Evolutionary conservation across 2,113 vertebrate genomes (phyloP).

Genomic region (Tragelaphus scriptus): DNA sequence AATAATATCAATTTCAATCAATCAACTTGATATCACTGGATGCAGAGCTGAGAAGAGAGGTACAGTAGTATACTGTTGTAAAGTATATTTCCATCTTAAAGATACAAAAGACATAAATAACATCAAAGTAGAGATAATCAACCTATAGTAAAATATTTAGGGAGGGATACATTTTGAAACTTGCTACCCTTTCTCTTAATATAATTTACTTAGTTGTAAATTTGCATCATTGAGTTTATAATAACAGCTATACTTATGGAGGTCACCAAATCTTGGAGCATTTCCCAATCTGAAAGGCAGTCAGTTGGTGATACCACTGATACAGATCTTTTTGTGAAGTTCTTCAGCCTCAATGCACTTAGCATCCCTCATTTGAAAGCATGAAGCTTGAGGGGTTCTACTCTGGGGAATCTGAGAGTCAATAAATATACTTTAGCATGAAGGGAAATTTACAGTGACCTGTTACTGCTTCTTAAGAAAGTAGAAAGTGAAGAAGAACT

Average conservation of each 20-base stretch:
- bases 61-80: rapidly evolving
- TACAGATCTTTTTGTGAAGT: background rate
- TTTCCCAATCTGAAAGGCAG: rapidly evolving
- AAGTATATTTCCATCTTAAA: background rate
- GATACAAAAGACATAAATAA: background rate
- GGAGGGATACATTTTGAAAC: background rate
- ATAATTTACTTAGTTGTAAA: background rate
- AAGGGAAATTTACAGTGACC: background rate
- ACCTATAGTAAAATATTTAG: background rate
- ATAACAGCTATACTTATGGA: background rate
- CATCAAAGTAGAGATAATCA: background rate
- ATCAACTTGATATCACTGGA: background rate
- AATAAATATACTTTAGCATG: background rate
- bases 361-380: background rate
- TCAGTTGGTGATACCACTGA: too few relatives aligned
- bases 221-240: background rate
- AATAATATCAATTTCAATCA: rapidly evolving
- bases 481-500: background rate
- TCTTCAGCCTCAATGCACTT: background rate
- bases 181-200: background rate
- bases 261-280: background rate
- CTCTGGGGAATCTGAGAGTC: background rate
- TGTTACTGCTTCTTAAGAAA: background rate
- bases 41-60: background rate
- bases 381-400: background rate